Evolutionary conservation across 2,113 vertebrate species (phyloP), one percentile per base, ranked within the genome.

Genomic region (Harpagus bidentatus): DNA sequence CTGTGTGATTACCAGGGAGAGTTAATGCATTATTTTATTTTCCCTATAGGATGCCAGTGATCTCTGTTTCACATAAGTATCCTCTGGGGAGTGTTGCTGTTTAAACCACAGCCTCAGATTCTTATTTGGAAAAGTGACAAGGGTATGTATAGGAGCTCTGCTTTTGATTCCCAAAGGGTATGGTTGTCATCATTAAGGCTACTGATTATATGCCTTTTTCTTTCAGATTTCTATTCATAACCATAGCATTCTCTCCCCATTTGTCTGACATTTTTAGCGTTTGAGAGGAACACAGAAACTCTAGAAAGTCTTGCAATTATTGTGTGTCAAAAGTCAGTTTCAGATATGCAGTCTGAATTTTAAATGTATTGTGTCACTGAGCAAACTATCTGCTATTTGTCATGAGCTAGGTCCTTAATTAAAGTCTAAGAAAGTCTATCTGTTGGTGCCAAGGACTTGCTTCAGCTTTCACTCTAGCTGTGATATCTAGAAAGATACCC

Each of bases 361-460:
- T 88, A 82, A 58, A 29, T 59, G 42, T 61, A 74, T 70, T 55
- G 58, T 92, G n/a, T 31, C 71, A 87, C 67, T 74, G 82, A 71
- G 79, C 66, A 88, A 91, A 86, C 81, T 84, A 90, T 90, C 92
- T 94, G 15, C 83, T 86, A 77, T 86, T 67, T 65, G 48, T 58
- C 76, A 89, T 28, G 28, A 80, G 47, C 28, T 29, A 86, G 32
- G 19, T 70, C 48, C 61, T 92, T 67, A 36, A 86, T 62, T 82
- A 63, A 82, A 65, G 21, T 14, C n/a, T 74, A 43, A 63, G n/a
- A 32, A 77, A 73, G 43, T 79, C 43, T 66, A 4, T 23, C 22
- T 72, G 18, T 58, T 79, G 31, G 42, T 67, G 29, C n/a, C 52
- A 58, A 73, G 40, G 48, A 69, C 55, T 78, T 69, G 42, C 69